Evolutionary conservation across 2,113 vertebrate species (phyloP), one percentile per base, ranked within the genome.

Genomic region (Malurus cyaneus): DNA sequence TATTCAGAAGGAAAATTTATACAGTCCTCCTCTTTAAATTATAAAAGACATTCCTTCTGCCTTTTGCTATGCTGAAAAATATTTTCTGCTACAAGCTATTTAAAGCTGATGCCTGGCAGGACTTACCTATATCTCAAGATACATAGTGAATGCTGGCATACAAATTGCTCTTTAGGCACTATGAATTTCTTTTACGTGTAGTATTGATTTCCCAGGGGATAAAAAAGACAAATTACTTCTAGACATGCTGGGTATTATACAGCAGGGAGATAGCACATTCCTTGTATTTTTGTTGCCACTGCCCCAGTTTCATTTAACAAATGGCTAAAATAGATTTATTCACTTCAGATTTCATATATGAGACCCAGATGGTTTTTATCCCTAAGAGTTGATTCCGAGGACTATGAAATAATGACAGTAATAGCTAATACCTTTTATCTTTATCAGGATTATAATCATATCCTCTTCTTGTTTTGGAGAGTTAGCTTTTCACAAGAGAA

Each of bases 361-460:
- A 95, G 49, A 78, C 23, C 31, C 93, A 94, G 66, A 92, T 80
- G 64, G 6, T 74, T 92, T 79, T 85, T 83, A 91, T 83, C 34
- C 12, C 65, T 52, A 65, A 56, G 36, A 84, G 34, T 49, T 94
- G 83, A 66, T 47, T 91, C 65, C 49, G 29, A 82, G 29, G 50
- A 50, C 28, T 53, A 88, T 86, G 81, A 96, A 80, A 83, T 85
- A 95, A 93, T 77, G 82, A 59, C 60, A 94, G 14, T 53, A 91
- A 73, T 44, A 93, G 57, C 73, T 81, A 94, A 86, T 65, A 92
- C 31, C 36, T 70, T 81, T 81, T 62, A 80, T 83, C 64, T 92
- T 92, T 94, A 54, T 69, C 60, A 47, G 36, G 52, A 72, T 90
- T 90, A 72, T 31, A 53, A 65, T 32, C 25, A 42, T 49, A 84